A percentile compares a stretch with the other conserved stretches of the same genome.
These are phyloP conservation scores for Platichthys stellatus DNA, from an alignment of 2,113 vertebrate genomes.

Conservation along the genomic window DNA sequence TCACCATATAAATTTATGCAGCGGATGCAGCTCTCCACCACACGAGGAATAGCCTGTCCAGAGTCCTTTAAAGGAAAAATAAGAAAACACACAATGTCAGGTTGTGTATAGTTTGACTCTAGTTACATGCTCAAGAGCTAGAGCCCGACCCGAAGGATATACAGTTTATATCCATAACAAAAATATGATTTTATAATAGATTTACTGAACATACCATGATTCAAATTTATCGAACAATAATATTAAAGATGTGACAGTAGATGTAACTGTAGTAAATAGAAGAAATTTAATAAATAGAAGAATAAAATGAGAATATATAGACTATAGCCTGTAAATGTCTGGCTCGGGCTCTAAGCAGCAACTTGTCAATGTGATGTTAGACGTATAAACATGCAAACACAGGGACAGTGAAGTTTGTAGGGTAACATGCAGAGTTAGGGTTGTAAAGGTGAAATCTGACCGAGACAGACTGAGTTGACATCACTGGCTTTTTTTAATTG, in stretches of 20 bases:
- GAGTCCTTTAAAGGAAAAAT: constrained; percentile 86
- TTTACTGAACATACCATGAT: background rate
- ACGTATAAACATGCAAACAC: constrained; percentile 34
- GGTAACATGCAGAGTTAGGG: constrained; percentile 6
- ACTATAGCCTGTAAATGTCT: background rate
- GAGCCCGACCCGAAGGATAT: constrained; percentile 26
- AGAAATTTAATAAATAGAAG: background rate
- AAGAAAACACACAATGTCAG: constrained; percentile 38
- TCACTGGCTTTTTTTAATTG: background rate
- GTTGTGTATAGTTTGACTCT: background rate
- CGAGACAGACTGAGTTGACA: constrained; percentile 63
- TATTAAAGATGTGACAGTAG: background rate
- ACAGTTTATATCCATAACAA: background rate
- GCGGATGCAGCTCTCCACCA: constrained; percentile 97
- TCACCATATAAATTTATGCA: constrained; percentile 99
- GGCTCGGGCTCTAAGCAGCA: constrained; percentile 19
- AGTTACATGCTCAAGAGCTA: constrained; percentile 4
- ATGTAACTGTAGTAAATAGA: background rate
- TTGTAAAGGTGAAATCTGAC: constrained; percentile 30
- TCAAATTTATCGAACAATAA: no score
- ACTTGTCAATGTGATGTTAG: background rate
- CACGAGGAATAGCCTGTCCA: constrained; percentile 94
- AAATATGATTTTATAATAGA: background rate
- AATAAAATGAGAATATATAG: no score
- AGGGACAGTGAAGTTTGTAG: constrained; percentile 15